Evolutionary conservation across 2,888 invertebrate genomes (phyloP).

Genomic region (Leptodirus hochenwartii): DNA sequence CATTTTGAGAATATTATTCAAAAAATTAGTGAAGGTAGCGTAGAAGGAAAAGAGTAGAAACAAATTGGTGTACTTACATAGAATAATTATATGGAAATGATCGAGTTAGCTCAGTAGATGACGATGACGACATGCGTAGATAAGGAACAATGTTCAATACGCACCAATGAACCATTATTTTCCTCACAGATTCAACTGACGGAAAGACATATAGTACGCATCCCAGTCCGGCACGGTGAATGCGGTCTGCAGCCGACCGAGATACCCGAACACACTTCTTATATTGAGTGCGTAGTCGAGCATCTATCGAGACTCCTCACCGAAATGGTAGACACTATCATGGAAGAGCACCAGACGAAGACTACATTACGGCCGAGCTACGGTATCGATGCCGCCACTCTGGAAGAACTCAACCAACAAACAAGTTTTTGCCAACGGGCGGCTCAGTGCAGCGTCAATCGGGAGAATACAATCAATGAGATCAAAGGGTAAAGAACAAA

Average conservation of each 20-base stretch:
- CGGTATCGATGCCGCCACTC: constrained; percentile 40
- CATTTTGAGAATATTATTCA: constrained; percentile 2
- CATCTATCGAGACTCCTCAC: constrained; percentile 49
- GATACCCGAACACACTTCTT: constrained; percentile 39
- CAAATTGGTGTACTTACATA: too few relatives aligned
- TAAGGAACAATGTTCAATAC: background rate
- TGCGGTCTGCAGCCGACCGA: constrained; percentile 29
- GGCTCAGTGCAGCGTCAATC: constrained; percentile 47
- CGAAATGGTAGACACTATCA: constrained; percentile 46
- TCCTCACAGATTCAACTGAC: constrained; percentile 42
- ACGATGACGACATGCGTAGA: too few relatives aligned
- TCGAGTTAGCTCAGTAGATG: too few relatives aligned
- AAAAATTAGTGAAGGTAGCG: too few relatives aligned
- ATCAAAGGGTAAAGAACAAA: constrained; percentile 40
- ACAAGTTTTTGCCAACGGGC: constrained; percentile 52
- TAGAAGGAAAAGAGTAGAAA: too few relatives aligned
- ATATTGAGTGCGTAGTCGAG: constrained; percentile 40
- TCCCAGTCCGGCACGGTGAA: constrained; percentile 34
- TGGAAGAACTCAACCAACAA: constrained; percentile 56
- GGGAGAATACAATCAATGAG: constrained; percentile 47
- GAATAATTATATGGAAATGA: too few relatives aligned
- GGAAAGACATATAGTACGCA: constrained; percentile 51
- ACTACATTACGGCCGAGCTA: constrained; percentile 36
- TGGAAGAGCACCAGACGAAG: constrained; percentile 45
- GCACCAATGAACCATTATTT: constrained; percentile 2